Conservation (phyloP, 2,113 vertebrate genomes). For the Sminthopsis crassicaudata region DNA sequence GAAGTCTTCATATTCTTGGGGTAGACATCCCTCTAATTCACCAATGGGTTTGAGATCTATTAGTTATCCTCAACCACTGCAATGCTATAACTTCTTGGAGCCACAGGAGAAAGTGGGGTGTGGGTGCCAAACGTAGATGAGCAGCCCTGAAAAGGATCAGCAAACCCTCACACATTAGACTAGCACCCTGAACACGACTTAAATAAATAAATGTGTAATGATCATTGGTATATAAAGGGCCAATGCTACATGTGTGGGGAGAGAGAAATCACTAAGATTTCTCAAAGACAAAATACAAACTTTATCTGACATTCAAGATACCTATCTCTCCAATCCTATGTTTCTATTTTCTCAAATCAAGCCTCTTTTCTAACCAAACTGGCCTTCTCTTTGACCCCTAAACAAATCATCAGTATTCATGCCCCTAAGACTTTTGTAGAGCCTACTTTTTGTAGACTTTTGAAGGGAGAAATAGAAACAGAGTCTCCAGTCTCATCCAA, state of each 20-base stretch:
- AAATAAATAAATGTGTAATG: background rate
- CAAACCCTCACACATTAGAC: background rate
- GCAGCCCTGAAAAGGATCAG: background rate
- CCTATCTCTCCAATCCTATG: background rate
- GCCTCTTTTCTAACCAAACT: background rate
- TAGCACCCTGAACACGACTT: background rate
- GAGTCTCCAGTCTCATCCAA: background rate
- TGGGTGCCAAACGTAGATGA: background rate
- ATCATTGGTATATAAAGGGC: background rate
- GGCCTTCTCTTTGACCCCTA: background rate
- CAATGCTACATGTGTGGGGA: background rate
- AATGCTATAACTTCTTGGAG: background rate
- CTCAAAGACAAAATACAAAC: background rate
- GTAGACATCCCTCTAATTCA: background rate
- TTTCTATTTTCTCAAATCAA: background rate
- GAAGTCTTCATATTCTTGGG: background rate
- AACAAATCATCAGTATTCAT: background rate
- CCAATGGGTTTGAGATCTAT: too few species aligned
- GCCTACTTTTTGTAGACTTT: too few species aligned
- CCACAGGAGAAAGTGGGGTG: too few species aligned
- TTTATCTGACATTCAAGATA: background rate
- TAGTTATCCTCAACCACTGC: background rate
- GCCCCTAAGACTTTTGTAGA: background rate
- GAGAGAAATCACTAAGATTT: background rate
- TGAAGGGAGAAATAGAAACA: background rate